Percentiles rank a stretch among this genome's conserved stretches.
Conservation (phyloP, 2,113 vertebrate species). For the Oreotrochilus melanogaster region DNA sequence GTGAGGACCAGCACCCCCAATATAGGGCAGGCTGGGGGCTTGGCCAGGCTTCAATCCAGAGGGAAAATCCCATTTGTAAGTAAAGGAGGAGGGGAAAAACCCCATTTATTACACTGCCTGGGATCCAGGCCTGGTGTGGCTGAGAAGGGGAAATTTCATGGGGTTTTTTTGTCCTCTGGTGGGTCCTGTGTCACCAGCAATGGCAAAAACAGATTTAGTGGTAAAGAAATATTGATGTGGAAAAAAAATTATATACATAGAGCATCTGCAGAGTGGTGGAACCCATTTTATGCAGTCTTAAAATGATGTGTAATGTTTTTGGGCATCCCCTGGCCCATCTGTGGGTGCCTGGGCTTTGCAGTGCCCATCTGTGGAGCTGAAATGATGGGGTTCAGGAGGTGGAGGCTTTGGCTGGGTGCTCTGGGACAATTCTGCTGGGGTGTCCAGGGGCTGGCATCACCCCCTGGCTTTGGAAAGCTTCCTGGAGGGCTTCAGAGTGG, state of each 20-base stretch:
- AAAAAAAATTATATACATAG: too few relatives aligned
- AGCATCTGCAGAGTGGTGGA: too few relatives aligned
- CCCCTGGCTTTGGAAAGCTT: background rate
- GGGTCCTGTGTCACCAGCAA: background rate
- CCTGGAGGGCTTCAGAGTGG: accelerated
- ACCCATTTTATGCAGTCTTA: too few relatives aligned
- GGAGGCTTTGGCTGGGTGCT: background rate
- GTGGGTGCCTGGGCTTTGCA: background rate
- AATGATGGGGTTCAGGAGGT: background rate
- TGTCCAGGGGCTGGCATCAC: background rate
- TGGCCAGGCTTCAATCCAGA: background rate
- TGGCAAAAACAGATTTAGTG: accelerated
- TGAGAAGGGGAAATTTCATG: background rate
- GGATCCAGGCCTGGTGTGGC: background rate
- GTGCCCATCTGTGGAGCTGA: accelerated
- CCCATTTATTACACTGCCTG: too few relatives aligned
- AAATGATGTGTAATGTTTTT: too few relatives aligned
- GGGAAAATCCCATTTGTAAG: background rate
- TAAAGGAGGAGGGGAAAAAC: accelerated
- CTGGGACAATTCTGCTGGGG: background rate
- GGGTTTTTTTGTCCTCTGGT: background rate
- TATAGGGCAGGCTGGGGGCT: background rate
- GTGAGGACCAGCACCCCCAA: background rate
- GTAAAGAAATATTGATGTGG: too few relatives aligned
- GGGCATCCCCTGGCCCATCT: too few relatives aligned